Conservation (phyloP, 2,888 invertebrate genomes). For the Myopa tessellatipennis region DNA sequence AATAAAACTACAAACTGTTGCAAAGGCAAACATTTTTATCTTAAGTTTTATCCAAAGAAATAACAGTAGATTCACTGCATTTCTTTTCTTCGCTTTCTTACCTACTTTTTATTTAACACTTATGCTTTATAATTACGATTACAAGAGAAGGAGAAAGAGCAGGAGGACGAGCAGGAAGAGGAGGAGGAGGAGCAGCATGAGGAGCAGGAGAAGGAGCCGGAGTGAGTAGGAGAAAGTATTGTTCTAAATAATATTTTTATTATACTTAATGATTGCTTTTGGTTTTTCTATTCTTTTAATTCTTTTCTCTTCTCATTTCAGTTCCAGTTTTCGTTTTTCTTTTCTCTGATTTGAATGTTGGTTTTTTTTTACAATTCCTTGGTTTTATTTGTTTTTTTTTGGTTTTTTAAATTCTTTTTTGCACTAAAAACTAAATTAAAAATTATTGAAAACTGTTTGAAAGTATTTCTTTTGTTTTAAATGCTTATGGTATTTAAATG, state of each 20-base stretch:
- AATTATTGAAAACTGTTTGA: constrained; percentile 23
- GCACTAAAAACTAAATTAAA: constrained; percentile 23
- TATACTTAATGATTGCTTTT: constrained; percentile 28
- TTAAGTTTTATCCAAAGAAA: too few species aligned
- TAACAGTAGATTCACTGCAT: neutral
- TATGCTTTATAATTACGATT: neutral
- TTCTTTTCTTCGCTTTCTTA: neutral
- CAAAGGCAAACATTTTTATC: constrained; percentile 11
- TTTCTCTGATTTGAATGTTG: too few species aligned
- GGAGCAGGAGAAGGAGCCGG: too few species aligned
- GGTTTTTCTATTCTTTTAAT: constrained; percentile 6
- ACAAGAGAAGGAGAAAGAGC: too few species aligned
- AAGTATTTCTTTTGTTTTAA: neutral
- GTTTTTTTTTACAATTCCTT: constrained; percentile 12
- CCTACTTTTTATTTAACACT: constrained; percentile 10
- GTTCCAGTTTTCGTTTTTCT: constrained; percentile 21
- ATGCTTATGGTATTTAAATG: constrained; percentile 16
- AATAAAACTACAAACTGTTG: constrained; percentile 9
- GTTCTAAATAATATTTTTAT: constrained; percentile 27
- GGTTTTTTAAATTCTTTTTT: constrained; percentile 7
- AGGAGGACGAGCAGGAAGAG: too few species aligned
- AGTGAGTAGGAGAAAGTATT: neutral
- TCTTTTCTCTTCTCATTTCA: constrained; percentile 25
- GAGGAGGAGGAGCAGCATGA: too few species aligned
- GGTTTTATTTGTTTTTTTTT: constrained; percentile 24